Evolutionary conservation across 2,888 invertebrate species (phyloP).

Genomic region (Petrolisthes cinctipes): DNA sequence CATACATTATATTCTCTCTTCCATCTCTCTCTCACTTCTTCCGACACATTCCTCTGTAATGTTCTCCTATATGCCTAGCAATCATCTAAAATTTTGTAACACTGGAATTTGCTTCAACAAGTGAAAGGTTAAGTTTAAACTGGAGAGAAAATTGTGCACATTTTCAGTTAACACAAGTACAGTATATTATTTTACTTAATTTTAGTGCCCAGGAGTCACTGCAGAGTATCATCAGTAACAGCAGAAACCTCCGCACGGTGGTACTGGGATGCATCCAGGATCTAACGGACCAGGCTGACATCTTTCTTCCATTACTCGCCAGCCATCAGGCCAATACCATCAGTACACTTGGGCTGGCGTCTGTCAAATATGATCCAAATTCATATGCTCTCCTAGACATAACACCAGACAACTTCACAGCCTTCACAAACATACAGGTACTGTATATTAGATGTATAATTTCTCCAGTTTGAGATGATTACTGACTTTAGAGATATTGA

Average conservation of each 20-base stretch:
- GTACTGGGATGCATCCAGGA: slow-evolving; percentile 75
- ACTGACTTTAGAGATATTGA: no score
- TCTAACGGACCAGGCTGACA: slow-evolving; percentile 71
- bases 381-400: slow-evolving; percentile 76
- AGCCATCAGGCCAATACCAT: slow-evolving; percentile 74
- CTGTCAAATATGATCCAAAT: slow-evolving; percentile 81
- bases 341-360: slow-evolving; percentile 78
- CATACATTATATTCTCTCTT: no score
- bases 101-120: background rate
- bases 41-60: no score
- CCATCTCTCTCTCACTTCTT: no score
- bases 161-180: background rate
- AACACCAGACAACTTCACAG: slow-evolving; percentile 74
- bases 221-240: slow-evolving; percentile 71
- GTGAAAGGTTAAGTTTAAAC: background rate
- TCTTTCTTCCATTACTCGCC: slow-evolving; percentile 71
- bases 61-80: no score
- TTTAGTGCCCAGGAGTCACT: slow-evolving; percentile 68
- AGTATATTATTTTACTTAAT: background rate
- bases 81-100: background rate
- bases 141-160: background rate
- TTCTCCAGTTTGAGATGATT: no score
- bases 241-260: slow-evolving; percentile 72
- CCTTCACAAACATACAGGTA: slow-evolving; percentile 76
- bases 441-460: background rate